Conservation (phyloP, 2,888 invertebrate genomes). For the Anorthoa munda region DNA sequence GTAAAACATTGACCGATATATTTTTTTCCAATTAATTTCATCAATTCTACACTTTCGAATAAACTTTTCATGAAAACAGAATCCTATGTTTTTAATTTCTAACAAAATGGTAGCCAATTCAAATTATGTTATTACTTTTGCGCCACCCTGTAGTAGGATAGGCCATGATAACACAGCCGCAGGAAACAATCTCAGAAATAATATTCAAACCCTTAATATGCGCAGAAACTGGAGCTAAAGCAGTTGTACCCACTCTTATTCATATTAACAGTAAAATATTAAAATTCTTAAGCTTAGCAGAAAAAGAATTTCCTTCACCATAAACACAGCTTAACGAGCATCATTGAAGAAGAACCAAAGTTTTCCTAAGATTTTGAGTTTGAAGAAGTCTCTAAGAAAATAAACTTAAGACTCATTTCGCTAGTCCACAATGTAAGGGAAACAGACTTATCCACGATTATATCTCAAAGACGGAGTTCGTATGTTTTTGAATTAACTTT, state of each 20-base stretch:
- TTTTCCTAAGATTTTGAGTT: slow-evolving; percentile 58
- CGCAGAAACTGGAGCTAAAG: not conserved
- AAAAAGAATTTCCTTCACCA: slow-evolving; percentile 57
- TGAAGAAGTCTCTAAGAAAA: slow-evolving; percentile 57
- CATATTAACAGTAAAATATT: not conserved
- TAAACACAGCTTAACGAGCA: slow-evolving; percentile 65
- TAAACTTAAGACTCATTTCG: slow-evolving; percentile 60
- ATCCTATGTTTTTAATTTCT: too few relatives aligned
- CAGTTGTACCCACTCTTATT: not conserved
- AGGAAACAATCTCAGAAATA: too few relatives aligned
- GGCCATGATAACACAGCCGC: too few relatives aligned
- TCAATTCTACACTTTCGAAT: too few relatives aligned
- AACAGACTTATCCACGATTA: slow-evolving; percentile 57
- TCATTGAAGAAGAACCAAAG: slow-evolving; percentile 65
- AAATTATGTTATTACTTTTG: too few relatives aligned
- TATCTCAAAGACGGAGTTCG: slow-evolving; percentile 51
- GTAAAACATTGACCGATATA: too few relatives aligned
- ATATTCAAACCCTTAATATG: too few relatives aligned
- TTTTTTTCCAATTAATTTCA: too few relatives aligned
- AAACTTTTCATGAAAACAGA: too few relatives aligned
- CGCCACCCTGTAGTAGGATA: too few relatives aligned
- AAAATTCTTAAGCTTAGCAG: not conserved
- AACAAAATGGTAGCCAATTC: too few relatives aligned
- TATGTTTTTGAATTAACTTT: slow-evolving; percentile 51
- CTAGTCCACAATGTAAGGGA: slow-evolving; percentile 51